These are phyloP conservation scores for Agriopis aurantiaria DNA, from an alignment of 2,888 invertebrate species.

Conservation along the genomic window DNA sequence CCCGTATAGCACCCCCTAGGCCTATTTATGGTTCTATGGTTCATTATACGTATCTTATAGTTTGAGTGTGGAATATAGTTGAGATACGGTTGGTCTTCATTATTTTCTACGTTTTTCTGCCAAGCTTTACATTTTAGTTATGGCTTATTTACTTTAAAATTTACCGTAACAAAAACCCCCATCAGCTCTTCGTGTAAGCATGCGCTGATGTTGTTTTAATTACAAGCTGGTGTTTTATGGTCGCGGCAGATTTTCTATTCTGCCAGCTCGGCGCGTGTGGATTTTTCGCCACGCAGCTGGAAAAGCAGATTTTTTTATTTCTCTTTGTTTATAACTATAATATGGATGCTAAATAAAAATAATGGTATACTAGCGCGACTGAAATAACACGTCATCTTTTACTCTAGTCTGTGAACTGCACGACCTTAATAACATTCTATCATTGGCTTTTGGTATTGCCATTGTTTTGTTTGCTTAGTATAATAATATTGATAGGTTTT, in stretches of 20 bases:
- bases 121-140: not conserved
- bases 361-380: not conserved
- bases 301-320: conserved; percentile 20
- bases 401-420: no score
- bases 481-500: no score
- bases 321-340: not conserved
- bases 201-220: conserved; percentile 69
- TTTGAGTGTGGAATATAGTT: no score
- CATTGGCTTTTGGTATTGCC: no score
- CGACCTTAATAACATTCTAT: no score
- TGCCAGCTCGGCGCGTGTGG: conserved; percentile 28
- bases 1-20: no score
- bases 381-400: not conserved
- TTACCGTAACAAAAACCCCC: conserved; percentile 33
- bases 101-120: no score
- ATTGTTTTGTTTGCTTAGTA: no score
- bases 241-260: conserved; percentile 48
- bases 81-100: no score
- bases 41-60: no score
- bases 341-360: not conserved
- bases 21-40: no score
- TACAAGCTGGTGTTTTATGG: conserved; percentile 67
- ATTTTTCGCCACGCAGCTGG: conserved; percentile 17
- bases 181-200: conserved; percentile 36
- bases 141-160: not conserved